A percentile compares a stretch with the other conserved stretches of the same genome.
Evolutionary conservation across 1,140 invertebrate species (phyloP).

Genomic region (Armadillidium nasatum): DNA sequence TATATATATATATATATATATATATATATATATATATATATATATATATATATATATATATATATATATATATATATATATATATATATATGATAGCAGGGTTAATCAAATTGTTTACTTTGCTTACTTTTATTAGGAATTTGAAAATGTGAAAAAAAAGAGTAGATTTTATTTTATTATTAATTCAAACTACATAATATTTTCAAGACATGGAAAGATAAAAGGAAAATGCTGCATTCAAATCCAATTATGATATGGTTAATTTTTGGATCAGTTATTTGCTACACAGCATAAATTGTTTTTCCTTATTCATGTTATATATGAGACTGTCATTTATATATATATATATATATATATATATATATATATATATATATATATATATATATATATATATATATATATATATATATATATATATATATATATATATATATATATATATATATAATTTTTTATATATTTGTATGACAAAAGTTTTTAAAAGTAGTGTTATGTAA

Average conservation of each 20-base stretch:
- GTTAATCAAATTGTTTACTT: too few relatives aligned
- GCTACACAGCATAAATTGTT: neutral
- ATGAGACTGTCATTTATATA: neutral
- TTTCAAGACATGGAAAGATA: neutral
- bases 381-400: conserved; percentile 15
- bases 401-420: neutral
- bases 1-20: too few relatives aligned
- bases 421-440: neutral
- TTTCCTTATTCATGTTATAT: neutral
- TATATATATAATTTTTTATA: neutral
- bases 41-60: too few relatives aligned
- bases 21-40: too few relatives aligned
- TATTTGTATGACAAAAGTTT: too few relatives aligned
- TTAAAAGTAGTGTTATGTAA: too few relatives aligned
- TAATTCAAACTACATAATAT: neutral
- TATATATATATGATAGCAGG: too few relatives aligned
- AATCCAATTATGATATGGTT: neutral
- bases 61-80: too few relatives aligned
- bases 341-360: too few relatives aligned
- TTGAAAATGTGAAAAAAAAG: neutral
- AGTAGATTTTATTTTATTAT: neutral
- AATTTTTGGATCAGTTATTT: neutral
- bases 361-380: conserved; percentile 15
- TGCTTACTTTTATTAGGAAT: too few relatives aligned
- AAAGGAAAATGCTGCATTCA: neutral